Base-by-base conservation (phyloP, 2,113 vertebrate genomes). In the Miniopterus natalensis region DNA sequence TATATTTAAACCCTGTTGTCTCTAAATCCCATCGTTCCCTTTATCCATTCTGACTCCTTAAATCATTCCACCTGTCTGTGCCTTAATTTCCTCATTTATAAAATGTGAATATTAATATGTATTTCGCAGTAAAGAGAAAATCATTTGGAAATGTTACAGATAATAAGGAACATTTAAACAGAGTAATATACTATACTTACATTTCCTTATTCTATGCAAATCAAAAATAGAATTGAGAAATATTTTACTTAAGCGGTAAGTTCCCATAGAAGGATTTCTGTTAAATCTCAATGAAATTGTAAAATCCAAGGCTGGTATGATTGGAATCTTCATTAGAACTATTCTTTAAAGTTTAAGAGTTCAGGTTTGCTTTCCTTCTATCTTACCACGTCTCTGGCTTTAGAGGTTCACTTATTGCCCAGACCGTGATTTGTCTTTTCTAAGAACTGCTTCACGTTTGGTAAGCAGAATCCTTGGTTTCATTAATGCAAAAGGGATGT, bases 121-220 rank as follows among this genome's bases (percentile, higher is more conserved):
- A 93, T 40, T 94, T 95, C 45, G 36, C 61, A 93, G 31, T 65
- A 59, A 86, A 74, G 83, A 75, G 66, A 91, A 96, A 84, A 63
- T 94, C 36, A 88, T 36, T 91, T 91, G 29, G 23, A 92, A 94
- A 77, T 95, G 51, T 57, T 94, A 68, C 15, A 80, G 53, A n/a
- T 81, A 89, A 77, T 63, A 81, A 88, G 68, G 51, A 61, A 45
- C 57, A 92, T 79, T 92, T 94, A 95, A 96, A 79, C n/a, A 92
- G n/a, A 81, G 31, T 63, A 73, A 53, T 66, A 80, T 61, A 51
- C 14, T 77, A 9, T 84, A 51, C 29, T 61, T 81, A 81, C 8
- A 77, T 75, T 71, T 20, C 29, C 27, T 90, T 92, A 70, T 73
- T 85, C 49, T 86, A 57, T n/a, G 70, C 71, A 92, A 88, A 57